Evolutionary conservation across 2,888 invertebrate genomes (phyloP), one percentile per base, ranked within the genome.

Genomic region (Calliphora vomitoria): DNA sequence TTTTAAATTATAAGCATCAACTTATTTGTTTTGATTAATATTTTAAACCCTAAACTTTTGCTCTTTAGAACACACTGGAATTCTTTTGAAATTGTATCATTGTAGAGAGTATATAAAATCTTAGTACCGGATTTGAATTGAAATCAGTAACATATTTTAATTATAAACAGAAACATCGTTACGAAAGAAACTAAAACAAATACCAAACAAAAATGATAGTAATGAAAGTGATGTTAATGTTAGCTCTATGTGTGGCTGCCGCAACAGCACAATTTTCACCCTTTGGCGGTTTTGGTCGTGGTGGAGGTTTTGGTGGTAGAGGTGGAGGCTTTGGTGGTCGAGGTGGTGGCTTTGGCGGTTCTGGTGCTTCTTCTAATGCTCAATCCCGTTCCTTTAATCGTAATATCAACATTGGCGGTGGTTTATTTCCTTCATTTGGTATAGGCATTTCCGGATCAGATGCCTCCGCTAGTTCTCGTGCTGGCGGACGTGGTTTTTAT

Each of bases 161-260:
- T 69, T 76, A 44, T 11, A 44, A 6, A 53, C 18, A 18, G 31
- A 64, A 8, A 82, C 75, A 81, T 62, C 55, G 68, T 20, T 58
- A 25, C 0, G 20, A 25, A 41, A 10, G 6, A 38, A 6, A 35
- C 6, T 5, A 20, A 11, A 53, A 53, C n/a, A n/a, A n/a, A n/a
- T n/a, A n/a, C n/a, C n/a, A 25, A 18, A 5, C 13, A 13, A 50
- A 20, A 71, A 35, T 31, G 15, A 10, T 41, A 58, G 35, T 62
- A 69, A 89, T 92, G 92, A 91, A 90, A 90, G 89, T 91, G 87
- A 89, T 92, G 69, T 85, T 91, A 88, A 89, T 92, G 72, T 83
- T 92, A 44, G 90, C 90, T 79, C 88, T 90, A 87, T 92, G 89
- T 80, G 89, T 91, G 82, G 92, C 89, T 20, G 76, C 89, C 10